Evolutionary conservation across 2,113 vertebrate species (phyloP), one percentile per base, ranked within the genome.

Genomic region (Lates calcarifer): DNA sequence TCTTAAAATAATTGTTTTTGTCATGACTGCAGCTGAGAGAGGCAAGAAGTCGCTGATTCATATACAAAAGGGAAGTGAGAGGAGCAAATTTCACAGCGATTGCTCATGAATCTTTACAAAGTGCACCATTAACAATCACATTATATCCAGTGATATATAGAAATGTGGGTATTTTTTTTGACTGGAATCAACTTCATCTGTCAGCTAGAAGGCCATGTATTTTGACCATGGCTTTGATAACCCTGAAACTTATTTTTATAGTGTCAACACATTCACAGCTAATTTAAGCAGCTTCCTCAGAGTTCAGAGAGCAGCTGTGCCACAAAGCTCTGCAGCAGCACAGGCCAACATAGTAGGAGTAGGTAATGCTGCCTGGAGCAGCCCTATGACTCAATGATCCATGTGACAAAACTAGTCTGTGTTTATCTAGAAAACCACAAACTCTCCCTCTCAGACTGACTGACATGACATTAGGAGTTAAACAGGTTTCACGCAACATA

Each of bases 221-320:
- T 73, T 69, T 67, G 35, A 82, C 33, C 65, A 74, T 18, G 41
- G 47, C 64, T 83, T 35, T 71, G 43, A 75, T 56, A 80, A 57
- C 45, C 41, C 14, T 33, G 26, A 65, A 79, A 69, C 41, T 35
- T 88, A 69, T 82, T 82, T 84, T 88, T 71, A 86, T 74, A 70
- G 63, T 71, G 72, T 81, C 85, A 85, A 85, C 67, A 90, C 58
- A 76, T 83, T 86, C 57, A 66, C 41, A 65, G 79, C 81, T 85
- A 82, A 86, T 87, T 88, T 82, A 81, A 88, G 86, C 41, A 76
- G 69, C 77, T 90, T 82, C 53, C 74, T 63, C 49, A 60, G 55
- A 65, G 74, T 77, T 76, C 64, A 57, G 69, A 67, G 77, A 87
- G 74, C 87, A 87, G 82, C 86, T 78, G 61, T 35, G 61, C 41